Evolutionary conservation across 2,113 vertebrate genomes (phyloP).

Genomic region (Fregetta grallaria): DNA sequence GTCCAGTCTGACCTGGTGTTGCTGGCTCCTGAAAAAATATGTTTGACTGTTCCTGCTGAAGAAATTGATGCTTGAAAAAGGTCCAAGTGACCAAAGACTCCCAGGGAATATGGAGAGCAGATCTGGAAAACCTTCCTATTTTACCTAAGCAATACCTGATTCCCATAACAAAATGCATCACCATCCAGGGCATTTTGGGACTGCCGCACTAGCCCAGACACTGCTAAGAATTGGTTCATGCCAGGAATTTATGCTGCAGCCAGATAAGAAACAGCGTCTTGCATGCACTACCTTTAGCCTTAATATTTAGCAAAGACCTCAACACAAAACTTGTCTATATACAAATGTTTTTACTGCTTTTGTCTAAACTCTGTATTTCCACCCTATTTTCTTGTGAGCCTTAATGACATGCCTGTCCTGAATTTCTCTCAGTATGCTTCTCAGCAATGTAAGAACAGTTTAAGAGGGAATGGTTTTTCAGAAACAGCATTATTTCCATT

Average conservation of each 20-base stretch:
- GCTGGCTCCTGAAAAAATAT: neutral
- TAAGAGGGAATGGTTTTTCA: neutral
- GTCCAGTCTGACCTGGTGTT: neutral
- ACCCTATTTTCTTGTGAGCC: neutral
- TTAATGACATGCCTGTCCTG: neutral
- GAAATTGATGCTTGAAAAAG: neutral
- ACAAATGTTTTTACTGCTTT: neutral
- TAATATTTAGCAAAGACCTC: neutral
- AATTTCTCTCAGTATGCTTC: neutral
- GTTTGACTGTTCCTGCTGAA: neutral
- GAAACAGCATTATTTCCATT: neutral
- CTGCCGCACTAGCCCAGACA: neutral
- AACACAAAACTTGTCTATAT: neutral
- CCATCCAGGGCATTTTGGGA: neutral
- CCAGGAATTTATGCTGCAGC: neutral
- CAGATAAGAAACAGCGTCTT: neutral
- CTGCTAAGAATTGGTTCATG: neutral
- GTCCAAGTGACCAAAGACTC: rapidly evolving
- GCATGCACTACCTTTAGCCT: neutral
- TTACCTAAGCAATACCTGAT: neutral
- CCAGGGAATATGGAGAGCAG: neutral
- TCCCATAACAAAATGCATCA: neutral
- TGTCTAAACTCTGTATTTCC: neutral
- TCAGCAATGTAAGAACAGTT: rapidly evolving
- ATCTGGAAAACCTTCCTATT: neutral